A percentile compares a stretch with the other conserved stretches of the same genome.
These are phyloP conservation scores for Globodera ellingtonae DNA, from an alignment of 1,140 invertebrate genomes.

Conservation along the genomic window DNA sequence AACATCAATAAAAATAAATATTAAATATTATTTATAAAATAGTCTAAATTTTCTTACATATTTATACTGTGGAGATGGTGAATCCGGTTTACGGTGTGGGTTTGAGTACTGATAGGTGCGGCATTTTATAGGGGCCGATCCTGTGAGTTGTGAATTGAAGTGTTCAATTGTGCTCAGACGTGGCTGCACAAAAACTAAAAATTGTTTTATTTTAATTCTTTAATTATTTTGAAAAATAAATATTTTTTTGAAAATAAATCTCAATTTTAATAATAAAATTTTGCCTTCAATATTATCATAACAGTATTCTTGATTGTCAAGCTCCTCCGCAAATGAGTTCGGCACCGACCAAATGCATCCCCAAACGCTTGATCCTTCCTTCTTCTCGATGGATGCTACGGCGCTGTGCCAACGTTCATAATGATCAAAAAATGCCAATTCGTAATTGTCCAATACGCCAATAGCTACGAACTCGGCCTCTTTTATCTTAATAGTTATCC, in stretches of 20 bases:
- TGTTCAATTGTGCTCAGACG: not conserved
- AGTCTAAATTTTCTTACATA: not conserved
- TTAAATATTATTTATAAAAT: no score
- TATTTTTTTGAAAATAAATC: not conserved
- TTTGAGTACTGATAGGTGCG: constrained; percentile 57
- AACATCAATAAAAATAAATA: no score
- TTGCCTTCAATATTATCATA: constrained; percentile 55
- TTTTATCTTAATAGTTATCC: constrained; percentile 32
- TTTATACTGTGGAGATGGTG: constrained; percentile 59
- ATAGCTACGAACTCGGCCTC: constrained; percentile 41
- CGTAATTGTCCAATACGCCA: constrained; percentile 41
- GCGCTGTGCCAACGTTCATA: constrained; percentile 53
- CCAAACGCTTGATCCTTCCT: constrained; percentile 33
- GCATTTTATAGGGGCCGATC: constrained; percentile 36
- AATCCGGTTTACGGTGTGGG: not conserved
- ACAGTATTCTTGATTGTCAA: constrained; percentile 52
- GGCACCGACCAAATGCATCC: constrained; percentile 53
- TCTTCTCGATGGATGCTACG: constrained; percentile 49
- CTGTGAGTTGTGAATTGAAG: not conserved
- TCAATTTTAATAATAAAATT: not conserved
- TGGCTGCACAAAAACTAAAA: not conserved
- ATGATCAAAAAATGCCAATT: constrained; percentile 41
- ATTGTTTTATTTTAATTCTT: no score
- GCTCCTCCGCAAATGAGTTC: constrained; percentile 50
- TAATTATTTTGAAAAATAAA: no score